These are phyloP conservation scores for Hemaris fuciformis DNA, from an alignment of 2,888 invertebrate species.

Conservation along the genomic window DNA sequence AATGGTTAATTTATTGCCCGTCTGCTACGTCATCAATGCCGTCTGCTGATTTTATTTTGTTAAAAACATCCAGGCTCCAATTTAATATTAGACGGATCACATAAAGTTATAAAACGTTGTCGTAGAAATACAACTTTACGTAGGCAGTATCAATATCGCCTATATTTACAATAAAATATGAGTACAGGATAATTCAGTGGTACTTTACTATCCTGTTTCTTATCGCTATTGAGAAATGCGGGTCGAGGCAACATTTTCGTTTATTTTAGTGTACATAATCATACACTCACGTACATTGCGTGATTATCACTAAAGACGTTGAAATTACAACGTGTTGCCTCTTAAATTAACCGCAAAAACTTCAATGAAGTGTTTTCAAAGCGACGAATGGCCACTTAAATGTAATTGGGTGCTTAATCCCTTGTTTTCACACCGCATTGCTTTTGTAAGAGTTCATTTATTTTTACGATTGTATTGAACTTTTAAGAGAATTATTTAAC, in stretches of 20 bases:
- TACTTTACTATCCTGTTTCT: too few species aligned
- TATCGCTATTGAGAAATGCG: neutral
- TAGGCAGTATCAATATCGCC: too few species aligned
- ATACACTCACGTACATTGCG: neutral
- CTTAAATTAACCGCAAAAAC: conserved; percentile 3
- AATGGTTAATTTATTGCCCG: too few species aligned
- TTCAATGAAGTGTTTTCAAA: conserved; percentile 5
- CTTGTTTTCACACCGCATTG: conserved; percentile 15
- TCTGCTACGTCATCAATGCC: too few species aligned
- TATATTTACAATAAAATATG: too few species aligned
- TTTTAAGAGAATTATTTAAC: conserved; percentile 29
- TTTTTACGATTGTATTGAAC: conserved; percentile 46
- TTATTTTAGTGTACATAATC: conserved; percentile 3
- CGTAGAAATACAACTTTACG: too few species aligned
- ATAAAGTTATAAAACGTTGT: too few species aligned
- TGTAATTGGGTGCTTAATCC: conserved; percentile 10
- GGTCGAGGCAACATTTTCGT: conserved; percentile 7
- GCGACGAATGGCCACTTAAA: conserved; percentile 8
- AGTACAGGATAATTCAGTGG: too few species aligned
- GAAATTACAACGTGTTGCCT: conserved; percentile 2
- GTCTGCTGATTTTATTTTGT: too few species aligned
- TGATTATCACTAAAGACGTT: conserved; percentile 3
- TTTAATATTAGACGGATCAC: too few species aligned
- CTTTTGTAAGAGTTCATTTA: conserved; percentile 31
- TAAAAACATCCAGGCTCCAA: too few species aligned